Base-by-base conservation (phyloP, 2,113 vertebrate genomes). In the Alectura lathami region DNA sequence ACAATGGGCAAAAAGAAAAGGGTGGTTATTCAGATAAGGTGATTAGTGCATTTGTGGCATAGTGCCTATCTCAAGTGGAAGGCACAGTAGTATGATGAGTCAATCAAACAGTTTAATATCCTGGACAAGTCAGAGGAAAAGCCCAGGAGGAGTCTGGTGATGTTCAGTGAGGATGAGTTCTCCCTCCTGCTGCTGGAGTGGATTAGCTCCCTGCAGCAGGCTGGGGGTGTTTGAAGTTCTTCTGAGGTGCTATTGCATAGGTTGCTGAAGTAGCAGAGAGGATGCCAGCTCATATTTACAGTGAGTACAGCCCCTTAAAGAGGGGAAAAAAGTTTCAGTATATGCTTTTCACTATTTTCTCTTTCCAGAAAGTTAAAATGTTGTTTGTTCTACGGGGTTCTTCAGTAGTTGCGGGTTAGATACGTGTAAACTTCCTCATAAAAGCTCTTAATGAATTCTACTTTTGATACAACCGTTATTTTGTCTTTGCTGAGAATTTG, bases 1-100 rank as follows among this genome's bases (percentile, higher is more conserved):
- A 8, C n/a, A 48, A 0, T 13, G 11, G 8, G 30, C 9, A 2
- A 11, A 78, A 70, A n/a, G 34, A 21, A 67, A 54, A 4, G 3
- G 3, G 1, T 62, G 14, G 50, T 50, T 68, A 63, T 67, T 64
- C 18, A 50, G 50, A 13, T 69, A 11, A 42, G 36, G 9, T 8
- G 27, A n/a, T 29, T 68, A 3, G 2, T 14, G 9, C 9, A 0
- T 8, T 38, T 47, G 40, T 51, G 26, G 14, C 27, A 4, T 32
- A 38, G 20, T 45, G 26, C 22, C 40, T 73, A 0, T 8, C 24
- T 59, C 51, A 54, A 78, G 32, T 43, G 74, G 82, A 81, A 53
- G 20, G 18, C 67, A 20, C 34, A 43, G 57, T 64, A 30, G 20
- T 27, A 5, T 23, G 11, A 3, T 83, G 53, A 48, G 29, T 62